phyloP scores from a whole-genome alignment of 2,888 invertebrate genomes.

The Leucophenga montana region DNA sequence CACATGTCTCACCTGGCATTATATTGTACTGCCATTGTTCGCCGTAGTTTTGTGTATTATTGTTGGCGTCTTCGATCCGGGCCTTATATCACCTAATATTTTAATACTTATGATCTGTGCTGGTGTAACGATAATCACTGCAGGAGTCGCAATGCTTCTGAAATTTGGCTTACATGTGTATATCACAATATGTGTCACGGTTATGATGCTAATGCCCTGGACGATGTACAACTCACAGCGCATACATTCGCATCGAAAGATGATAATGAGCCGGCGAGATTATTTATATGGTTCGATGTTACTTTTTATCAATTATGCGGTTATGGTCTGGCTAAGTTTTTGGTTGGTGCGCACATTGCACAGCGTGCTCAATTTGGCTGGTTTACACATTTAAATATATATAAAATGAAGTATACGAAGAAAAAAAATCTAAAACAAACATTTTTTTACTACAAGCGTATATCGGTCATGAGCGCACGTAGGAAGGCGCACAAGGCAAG shows the following conservation, averaged over 20 bases:
- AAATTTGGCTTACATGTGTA: conserved; percentile 45
- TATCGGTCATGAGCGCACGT: no score
- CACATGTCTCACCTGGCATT: not conserved
- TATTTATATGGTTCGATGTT: conserved; percentile 43
- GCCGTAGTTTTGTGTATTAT: not conserved
- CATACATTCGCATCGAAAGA: conserved; percentile 30
- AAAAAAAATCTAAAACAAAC: no score
- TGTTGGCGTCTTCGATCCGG: not conserved
- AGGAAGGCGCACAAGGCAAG: no score
- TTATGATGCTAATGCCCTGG: conserved; percentile 55
- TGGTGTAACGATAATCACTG: conserved; percentile 27
- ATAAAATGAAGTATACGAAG: not conserved
- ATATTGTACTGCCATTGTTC: not conserved
- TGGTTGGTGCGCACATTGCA: conserved; percentile 30
- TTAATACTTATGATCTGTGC: conserved; percentile 15
- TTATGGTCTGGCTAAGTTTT: conserved; percentile 40
- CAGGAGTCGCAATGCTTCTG: conserved; percentile 34
- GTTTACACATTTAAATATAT: no score
- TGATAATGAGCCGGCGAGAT: not conserved
- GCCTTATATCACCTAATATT: not conserved
- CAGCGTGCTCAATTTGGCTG: not conserved
- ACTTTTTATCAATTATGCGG: conserved; percentile 48
- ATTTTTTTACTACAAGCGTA: no score
- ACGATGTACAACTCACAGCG: conserved; percentile 48
- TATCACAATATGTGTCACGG: conserved; percentile 41